These are phyloP conservation scores for Peromyscus nudipes DNA, from an alignment of 2,797 vertebrate species.

Conservation along the genomic window DNA sequence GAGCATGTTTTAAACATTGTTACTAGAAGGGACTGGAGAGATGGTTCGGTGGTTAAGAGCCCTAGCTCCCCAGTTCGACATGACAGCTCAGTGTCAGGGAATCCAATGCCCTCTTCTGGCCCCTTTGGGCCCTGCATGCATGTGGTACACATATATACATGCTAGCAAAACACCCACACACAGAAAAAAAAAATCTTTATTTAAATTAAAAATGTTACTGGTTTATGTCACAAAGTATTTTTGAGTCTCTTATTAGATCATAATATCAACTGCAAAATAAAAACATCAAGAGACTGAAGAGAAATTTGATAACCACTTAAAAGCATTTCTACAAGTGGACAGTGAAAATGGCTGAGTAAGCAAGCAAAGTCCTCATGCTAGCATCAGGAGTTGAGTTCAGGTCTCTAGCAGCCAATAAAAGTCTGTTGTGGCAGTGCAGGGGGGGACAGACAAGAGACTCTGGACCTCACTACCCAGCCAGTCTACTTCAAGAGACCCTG, in stretches of 20 bases:
- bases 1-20: neutral
- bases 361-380: neutral
- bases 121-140: neutral
- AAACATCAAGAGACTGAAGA: neutral
- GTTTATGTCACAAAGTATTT: neutral
- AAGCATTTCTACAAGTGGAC: neutral
- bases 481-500: neutral
- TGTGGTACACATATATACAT: too few relatives aligned
- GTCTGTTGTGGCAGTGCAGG: too few relatives aligned
- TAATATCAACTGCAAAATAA: neutral
- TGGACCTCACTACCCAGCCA: too few relatives aligned
- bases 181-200: neutral
- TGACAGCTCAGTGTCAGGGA: neutral
- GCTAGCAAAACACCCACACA: neutral
- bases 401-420: neutral
- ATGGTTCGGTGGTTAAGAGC: neutral
- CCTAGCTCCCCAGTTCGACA: neutral
- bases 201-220: neutral
- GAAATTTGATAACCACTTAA: conserved; percentile 6
- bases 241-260: neutral
- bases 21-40: neutral
- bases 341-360: too few relatives aligned
- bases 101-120: neutral
- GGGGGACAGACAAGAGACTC: neutral
- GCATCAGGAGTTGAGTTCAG: neutral